A percentile compares a stretch with the other conserved stretches of the same genome.
Evolutionary conservation across 2,888 invertebrate species (phyloP).

Genomic region (Phalera bucephala): DNA sequence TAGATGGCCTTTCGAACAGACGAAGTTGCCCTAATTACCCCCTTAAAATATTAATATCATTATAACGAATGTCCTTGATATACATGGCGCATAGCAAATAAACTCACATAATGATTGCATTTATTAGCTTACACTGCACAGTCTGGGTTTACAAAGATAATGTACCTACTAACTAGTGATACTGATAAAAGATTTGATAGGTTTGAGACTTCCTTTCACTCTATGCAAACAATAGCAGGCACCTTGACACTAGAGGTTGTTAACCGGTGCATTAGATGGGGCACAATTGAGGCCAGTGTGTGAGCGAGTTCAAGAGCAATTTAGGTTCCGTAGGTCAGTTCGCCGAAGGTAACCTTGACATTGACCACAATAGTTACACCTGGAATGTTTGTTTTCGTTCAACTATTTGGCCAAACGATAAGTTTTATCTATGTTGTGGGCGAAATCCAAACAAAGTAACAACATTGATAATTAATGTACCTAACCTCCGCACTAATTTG

Average conservation of each 20-base stretch:
- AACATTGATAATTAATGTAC: constrained; percentile 4
- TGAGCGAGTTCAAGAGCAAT: constrained; percentile 82
- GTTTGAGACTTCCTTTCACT: constrained; percentile 53
- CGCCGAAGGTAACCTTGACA: constrained; percentile 82
- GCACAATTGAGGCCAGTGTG: constrained; percentile 82
- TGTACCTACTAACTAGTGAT: too few relatives aligned
- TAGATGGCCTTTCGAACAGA: too few relatives aligned
- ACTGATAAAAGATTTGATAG: constrained; percentile 36
- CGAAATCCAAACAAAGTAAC: background rate
- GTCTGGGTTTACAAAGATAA: too few relatives aligned
- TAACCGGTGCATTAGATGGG: constrained; percentile 81
- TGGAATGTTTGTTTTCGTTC: constrained; percentile 30
- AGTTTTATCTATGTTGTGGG: constrained; percentile 4
- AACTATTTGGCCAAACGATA: constrained; percentile 17
- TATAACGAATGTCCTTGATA: too few relatives aligned
- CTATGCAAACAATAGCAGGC: constrained; percentile 70
- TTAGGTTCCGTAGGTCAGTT: constrained; percentile 83
- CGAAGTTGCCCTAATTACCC: too few relatives aligned
- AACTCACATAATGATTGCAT: too few relatives aligned
- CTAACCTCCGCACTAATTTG: constrained; percentile 4
- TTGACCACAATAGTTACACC: constrained; percentile 65
- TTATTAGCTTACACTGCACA: too few relatives aligned
- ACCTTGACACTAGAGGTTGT: constrained; percentile 81
- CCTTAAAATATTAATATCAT: too few relatives aligned
- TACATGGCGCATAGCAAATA: too few relatives aligned